Evolutionary conservation across 2,797 vertebrate genomes (phyloP).

Genomic region (Etheostoma perlongum): DNA sequence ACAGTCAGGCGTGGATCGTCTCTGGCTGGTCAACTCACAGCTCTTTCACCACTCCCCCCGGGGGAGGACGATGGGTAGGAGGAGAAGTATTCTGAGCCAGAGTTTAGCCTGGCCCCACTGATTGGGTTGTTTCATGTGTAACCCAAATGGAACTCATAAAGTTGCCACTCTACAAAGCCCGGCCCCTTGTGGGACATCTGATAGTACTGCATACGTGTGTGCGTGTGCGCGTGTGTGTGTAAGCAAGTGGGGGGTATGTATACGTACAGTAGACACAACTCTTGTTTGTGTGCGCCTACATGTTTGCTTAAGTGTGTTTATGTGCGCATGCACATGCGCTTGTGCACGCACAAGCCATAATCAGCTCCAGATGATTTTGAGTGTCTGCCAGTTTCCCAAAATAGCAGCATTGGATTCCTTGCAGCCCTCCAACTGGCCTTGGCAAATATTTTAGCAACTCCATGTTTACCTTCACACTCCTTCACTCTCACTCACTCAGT

Average conservation of each 20-base stretch:
- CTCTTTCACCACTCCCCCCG: conserved; percentile 11
- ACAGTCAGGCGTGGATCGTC: conserved; percentile 25
- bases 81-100: conserved; percentile 33
- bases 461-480: conserved; percentile 83
- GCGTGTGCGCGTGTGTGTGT: neutral
- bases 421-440: conserved; percentile 82
- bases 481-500: conserved; percentile 65
- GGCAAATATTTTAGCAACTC: conserved; percentile 86
- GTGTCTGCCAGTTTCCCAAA: conserved; percentile 84
- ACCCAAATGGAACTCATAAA: conserved; percentile 68
- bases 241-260: conserved; percentile 59
- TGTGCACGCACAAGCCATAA: conserved; percentile 75
- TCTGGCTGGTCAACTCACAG: conserved; percentile 14
- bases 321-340: conserved; percentile 29
- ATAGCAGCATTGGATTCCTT: conserved; percentile 82
- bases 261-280: conserved; percentile 46
- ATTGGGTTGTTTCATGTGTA: conserved; percentile 52
- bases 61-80: conserved; percentile 6
- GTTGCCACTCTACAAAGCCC: conserved; percentile 56
- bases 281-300: conserved; percentile 58
- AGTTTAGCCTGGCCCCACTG: conserved; percentile 10
- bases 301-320: conserved; percentile 70
- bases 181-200: conserved; percentile 49
- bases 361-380: conserved; percentile 87
- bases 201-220: conserved; percentile 49